Conservation (phyloP, 2,797 vertebrate genomes). For the Mallotus villosus region DNA sequence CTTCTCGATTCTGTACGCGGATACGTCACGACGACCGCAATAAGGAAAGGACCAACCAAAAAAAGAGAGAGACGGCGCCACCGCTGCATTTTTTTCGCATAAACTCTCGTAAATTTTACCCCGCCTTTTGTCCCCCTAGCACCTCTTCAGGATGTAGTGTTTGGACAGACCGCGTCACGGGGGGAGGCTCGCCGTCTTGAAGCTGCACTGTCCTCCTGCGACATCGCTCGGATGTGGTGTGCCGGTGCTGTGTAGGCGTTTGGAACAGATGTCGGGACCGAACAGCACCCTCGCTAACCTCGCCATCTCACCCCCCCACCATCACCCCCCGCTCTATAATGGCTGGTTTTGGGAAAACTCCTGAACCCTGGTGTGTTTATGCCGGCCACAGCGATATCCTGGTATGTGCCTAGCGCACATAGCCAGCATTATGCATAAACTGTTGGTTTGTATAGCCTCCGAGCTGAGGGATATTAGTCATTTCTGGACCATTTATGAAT, state of each 20-base stretch:
- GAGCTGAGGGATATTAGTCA: slow-evolving; percentile 40
- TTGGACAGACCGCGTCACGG: slow-evolving; percentile 66
- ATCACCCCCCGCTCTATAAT: no score
- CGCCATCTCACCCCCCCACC: no score
- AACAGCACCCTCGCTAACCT: no score
- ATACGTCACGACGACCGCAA: slow-evolving; percentile 33
- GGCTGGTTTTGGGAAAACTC: no score
- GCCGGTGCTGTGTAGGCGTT: no score
- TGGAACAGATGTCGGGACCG: no score
- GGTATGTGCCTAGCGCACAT: slow-evolving; percentile 33
- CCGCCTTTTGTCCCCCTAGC: slow-evolving; percentile 51
- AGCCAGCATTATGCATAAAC: slow-evolving; percentile 50
- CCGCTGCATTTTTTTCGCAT: slow-evolving; percentile 63
- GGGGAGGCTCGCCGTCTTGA: no score
- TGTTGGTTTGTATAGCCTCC: slow-evolving; percentile 32
- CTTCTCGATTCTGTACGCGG: neutral
- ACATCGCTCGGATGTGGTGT: no score
- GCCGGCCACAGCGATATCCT: slow-evolving; percentile 60
- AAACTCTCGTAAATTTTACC: slow-evolving; percentile 57
- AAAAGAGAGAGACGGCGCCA: slow-evolving; percentile 56
- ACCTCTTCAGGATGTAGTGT: slow-evolving; percentile 67
- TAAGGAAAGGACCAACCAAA: slow-evolving; percentile 57
- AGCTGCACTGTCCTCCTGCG: no score
- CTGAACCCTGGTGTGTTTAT: no score
- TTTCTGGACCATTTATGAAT: slow-evolving; percentile 66